Evolutionary conservation across 1,140 invertebrate genomes (phyloP).

Genomic region (Oncopodura yosiiana): DNA sequence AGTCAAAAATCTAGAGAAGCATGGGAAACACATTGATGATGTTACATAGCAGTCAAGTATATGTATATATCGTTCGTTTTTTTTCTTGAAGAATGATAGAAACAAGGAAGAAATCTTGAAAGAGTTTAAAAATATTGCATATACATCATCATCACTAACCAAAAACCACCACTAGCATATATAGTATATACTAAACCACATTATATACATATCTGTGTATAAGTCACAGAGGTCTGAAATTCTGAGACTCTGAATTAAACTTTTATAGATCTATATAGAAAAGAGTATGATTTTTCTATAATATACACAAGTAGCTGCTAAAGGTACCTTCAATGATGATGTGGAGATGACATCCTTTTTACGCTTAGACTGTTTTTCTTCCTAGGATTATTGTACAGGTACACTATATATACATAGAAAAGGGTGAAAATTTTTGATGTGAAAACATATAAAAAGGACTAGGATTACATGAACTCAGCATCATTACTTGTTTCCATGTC

Average conservation of each 20-base stretch:
- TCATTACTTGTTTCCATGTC: not conserved
- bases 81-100: not conserved
- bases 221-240: not conserved
- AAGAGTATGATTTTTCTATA: not conserved
- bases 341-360: constrained; percentile 33
- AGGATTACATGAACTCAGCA: not conserved
- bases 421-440: constrained; percentile 18
- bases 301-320: not conserved
- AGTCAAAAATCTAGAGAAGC: too few species aligned
- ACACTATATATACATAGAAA: not conserved
- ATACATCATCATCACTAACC: too few species aligned
- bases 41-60: too few species aligned
- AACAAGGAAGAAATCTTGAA: constrained; percentile 17
- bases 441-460: constrained; percentile 25
- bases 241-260: not conserved
- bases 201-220: not conserved
- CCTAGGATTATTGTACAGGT: constrained; percentile 11
- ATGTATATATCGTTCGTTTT: too few species aligned
- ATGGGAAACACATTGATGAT: too few species aligned
- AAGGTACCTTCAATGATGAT: not conserved
- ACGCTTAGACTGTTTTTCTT: constrained; percentile 30
- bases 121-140: too few species aligned
- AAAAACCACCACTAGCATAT: too few species aligned
- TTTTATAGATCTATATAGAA: not conserved
- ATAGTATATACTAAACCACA: not conserved